Conservation (phyloP, 64 coral and sea anemone species). For the Pocillopora verrucosa region DNA sequence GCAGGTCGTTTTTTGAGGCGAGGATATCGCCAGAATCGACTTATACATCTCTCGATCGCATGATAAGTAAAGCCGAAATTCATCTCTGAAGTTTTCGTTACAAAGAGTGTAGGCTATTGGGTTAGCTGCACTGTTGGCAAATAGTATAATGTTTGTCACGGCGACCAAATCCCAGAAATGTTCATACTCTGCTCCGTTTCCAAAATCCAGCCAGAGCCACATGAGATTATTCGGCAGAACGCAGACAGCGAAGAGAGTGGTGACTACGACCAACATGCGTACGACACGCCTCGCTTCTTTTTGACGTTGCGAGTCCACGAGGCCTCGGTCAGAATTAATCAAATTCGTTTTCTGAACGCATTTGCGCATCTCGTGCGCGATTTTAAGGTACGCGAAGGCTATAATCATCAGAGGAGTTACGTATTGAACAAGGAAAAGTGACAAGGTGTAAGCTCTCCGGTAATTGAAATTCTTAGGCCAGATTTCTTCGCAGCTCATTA, state of each 20-base stretch:
- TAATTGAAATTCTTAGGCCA: slow-evolving; percentile 47
- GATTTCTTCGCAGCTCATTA: slow-evolving; percentile 63
- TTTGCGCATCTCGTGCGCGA: slow-evolving; percentile 49
- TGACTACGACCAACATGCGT: slow-evolving; percentile 85
- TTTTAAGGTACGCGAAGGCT: slow-evolving; percentile 64
- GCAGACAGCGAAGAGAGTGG: slow-evolving; percentile 78
- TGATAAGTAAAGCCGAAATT: slow-evolving; percentile 54
- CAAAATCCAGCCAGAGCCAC: slow-evolving; percentile 94
- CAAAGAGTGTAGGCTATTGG: slow-evolving; percentile 78
- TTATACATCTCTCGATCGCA: slow-evolving; percentile 37
- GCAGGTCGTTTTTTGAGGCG: background rate
- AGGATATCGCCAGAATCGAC: background rate
- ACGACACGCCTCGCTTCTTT: slow-evolving; percentile 72
- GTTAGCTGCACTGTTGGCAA: slow-evolving; percentile 88
- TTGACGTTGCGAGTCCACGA: background rate
- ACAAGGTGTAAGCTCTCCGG: slow-evolving; percentile 43
- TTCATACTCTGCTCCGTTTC: slow-evolving; percentile 39
- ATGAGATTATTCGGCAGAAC: slow-evolving; percentile 76
- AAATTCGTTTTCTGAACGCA: slow-evolving; percentile 32
- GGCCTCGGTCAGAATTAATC: slow-evolving; percentile 8
- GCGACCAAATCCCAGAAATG: slow-evolving; percentile 81
- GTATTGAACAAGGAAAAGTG: slow-evolving; percentile 71
- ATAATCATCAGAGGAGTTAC: slow-evolving; percentile 68
- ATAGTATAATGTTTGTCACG: slow-evolving; percentile 71
- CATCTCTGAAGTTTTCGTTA: slow-evolving; percentile 76